phyloP scores from a whole-genome alignment of 2,888 invertebrate genomes.

The Lasioglossum villosulum region DNA sequence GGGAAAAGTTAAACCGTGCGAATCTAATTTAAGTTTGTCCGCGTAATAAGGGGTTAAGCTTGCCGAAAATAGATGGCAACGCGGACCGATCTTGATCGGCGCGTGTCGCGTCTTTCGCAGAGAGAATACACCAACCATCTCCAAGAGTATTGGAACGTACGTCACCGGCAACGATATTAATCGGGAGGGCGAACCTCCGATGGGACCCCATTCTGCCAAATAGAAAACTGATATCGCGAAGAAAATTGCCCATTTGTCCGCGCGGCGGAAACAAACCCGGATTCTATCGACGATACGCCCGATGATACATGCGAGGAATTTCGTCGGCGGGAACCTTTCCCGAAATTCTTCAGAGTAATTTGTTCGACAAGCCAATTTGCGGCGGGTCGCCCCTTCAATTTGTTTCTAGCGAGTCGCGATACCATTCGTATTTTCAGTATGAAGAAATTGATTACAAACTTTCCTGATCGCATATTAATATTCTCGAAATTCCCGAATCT shows the following conservation, averaged over 20 bases:
- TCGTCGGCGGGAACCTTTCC: not conserved
- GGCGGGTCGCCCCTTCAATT: not conserved
- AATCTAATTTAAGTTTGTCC: constrained; percentile 60
- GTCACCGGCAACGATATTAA: not conserved
- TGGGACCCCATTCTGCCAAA: not conserved
- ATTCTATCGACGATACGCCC: not conserved
- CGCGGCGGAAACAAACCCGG: not conserved
- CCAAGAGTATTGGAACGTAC: not conserved
- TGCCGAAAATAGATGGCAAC: constrained; percentile 21
- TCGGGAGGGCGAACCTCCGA: not conserved
- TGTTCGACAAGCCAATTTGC: not conserved
- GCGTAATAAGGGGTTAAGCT: constrained; percentile 32
- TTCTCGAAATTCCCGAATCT: not conserved
- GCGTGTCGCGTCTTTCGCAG: not conserved
- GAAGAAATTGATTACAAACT: too few relatives aligned
- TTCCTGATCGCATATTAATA: too few relatives aligned
- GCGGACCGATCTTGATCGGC: constrained; percentile 12
- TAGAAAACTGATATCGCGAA: constrained; percentile 3
- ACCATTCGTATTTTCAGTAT: too few relatives aligned
- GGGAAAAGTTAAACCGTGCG: constrained; percentile 57
- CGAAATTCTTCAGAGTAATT: not conserved
- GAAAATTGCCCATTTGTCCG: not conserved
- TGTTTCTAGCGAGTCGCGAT: not conserved
- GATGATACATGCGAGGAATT: not conserved
- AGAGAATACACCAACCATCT: not conserved